Evolutionary conservation across 2,113 vertebrate genomes (phyloP).

Genomic region (Tetrao urogallus): DNA sequence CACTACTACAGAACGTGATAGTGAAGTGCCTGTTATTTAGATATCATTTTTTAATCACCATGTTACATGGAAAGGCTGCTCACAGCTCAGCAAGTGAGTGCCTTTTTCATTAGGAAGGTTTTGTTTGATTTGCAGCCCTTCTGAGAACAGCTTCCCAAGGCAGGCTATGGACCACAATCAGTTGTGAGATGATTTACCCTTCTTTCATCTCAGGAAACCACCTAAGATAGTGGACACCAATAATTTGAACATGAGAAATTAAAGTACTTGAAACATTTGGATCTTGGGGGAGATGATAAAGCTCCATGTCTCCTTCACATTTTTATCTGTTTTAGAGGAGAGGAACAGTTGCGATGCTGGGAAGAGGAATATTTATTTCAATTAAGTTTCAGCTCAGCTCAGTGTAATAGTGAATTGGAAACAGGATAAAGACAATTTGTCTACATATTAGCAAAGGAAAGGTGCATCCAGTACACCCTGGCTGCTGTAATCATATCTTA

Average conservation of each 20-base stretch:
- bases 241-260: constrained; percentile 10
- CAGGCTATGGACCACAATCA: not conserved
- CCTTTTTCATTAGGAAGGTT: not conserved
- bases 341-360: not conserved
- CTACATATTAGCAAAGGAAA: not conserved
- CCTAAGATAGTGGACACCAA: not conserved
- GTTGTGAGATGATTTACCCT: not conserved
- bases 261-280: constrained; percentile 30
- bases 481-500: not conserved
- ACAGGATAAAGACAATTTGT: not conserved
- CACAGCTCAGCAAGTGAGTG: not conserved
- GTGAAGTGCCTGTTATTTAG: constrained; percentile 64
- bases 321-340: constrained; percentile 4
- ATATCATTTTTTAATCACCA: constrained; percentile 30
- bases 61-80: not conserved
- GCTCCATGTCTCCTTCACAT: not conserved
- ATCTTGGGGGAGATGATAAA: constrained; percentile 8
- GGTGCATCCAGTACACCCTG: not conserved
- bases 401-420: not conserved
- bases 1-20: constrained; percentile 49
- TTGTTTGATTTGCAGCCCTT: constrained; percentile 19
- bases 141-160: not conserved
- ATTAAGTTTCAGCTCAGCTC: not conserved
- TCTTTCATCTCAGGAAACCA: constrained; percentile 38
- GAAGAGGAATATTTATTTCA: constrained; percentile 24